phyloP scores from a whole-genome alignment of 1,140 invertebrate species.

The Scaptomyza montana region DNA sequence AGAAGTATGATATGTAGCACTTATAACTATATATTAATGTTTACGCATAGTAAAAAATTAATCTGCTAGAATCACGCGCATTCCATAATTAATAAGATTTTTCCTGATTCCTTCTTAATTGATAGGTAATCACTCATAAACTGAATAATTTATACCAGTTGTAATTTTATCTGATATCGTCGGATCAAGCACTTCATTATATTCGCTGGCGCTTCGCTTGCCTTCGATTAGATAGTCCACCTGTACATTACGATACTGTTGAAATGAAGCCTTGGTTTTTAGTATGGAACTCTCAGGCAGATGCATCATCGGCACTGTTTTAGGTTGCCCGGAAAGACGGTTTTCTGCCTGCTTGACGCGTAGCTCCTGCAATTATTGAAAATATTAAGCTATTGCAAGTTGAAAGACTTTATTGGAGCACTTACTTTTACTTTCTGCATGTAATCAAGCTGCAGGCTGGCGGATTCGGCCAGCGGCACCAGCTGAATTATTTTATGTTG shows the following conservation, averaged over 20 bases:
- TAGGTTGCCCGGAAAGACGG: slow-evolving; percentile 51
- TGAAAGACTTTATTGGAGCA: background rate
- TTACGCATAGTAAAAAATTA: background rate
- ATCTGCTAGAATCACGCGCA: too few species aligned
- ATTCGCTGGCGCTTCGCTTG: slow-evolving; percentile 51
- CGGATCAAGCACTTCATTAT: slow-evolving; percentile 73
- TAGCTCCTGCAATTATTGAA: slow-evolving; percentile 44
- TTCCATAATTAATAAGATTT: background rate
- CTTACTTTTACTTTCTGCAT: slow-evolving; percentile 69
- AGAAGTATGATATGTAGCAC: background rate
- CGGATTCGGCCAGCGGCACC: slow-evolving; percentile 74
- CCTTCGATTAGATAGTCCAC: slow-evolving; percentile 64
- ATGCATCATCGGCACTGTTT: slow-evolving; percentile 1
- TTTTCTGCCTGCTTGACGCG: slow-evolving; percentile 74
- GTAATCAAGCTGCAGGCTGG: slow-evolving; percentile 67
- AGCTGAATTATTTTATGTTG: slow-evolving; percentile 68
- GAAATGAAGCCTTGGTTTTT: slow-evolving; percentile 64
- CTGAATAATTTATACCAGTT: slow-evolving; percentile 67
- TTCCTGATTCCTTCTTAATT: background rate
- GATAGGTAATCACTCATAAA: slow-evolving; percentile 48
- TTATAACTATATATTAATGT: slow-evolving; percentile 1
- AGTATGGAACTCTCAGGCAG: slow-evolving; percentile 56
- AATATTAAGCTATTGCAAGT: background rate
- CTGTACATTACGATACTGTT: slow-evolving; percentile 60
- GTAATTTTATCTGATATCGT: slow-evolving; percentile 33